phyloP scores from a whole-genome alignment of 2,113 vertebrate species.

The Bos taurus region DNA sequence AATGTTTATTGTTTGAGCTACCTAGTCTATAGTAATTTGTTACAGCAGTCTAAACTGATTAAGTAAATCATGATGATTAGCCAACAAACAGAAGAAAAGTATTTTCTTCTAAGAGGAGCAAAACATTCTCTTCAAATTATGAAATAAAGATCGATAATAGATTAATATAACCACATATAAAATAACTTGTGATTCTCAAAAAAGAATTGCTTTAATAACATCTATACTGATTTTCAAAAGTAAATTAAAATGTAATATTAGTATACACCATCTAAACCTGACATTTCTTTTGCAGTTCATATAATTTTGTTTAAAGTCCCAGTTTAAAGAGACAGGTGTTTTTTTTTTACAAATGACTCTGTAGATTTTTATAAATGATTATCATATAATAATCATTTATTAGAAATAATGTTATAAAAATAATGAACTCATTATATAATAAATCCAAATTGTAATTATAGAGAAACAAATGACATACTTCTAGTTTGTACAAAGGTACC shows the following conservation, averaged over 20 bases:
- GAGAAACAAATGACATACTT: background rate
- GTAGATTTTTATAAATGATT: background rate
- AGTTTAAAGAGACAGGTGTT: background rate
- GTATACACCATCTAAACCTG: background rate
- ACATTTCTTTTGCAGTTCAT: background rate
- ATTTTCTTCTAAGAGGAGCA: background rate
- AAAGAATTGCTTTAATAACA: background rate
- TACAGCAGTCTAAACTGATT: background rate
- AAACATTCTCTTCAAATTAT: background rate
- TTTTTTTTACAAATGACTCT: background rate
- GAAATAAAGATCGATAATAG: background rate
- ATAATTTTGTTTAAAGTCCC: background rate
- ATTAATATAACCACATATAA: background rate
- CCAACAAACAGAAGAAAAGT: background rate
- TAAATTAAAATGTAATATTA: background rate
- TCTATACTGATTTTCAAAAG: background rate
- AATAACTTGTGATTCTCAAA: background rate
- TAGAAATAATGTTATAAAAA: background rate
- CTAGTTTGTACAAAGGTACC: background rate
- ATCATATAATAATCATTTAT: background rate
- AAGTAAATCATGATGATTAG: background rate
- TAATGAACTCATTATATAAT: background rate
- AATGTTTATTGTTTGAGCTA: background rate
- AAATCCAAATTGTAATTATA: background rate
- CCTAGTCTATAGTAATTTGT: background rate